Percentiles rank a stretch among this genome's conserved stretches.
phyloP scores from a whole-genome alignment of 2,888 invertebrate genomes.

The Lepidochrysops patricia region DNA sequence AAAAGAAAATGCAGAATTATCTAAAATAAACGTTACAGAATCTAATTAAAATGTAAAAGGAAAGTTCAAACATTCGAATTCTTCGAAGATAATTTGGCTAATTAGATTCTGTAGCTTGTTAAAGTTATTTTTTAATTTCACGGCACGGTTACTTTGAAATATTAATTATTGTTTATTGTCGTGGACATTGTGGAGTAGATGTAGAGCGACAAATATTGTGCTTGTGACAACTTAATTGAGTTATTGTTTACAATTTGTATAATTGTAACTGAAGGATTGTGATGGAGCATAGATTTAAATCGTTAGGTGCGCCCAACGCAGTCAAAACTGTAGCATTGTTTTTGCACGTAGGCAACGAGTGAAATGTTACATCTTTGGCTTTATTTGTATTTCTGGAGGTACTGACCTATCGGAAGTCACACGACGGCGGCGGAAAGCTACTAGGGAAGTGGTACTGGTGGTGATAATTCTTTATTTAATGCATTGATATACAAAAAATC shows the following conservation, averaged over 20 bases:
- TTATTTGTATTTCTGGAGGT: too few species aligned
- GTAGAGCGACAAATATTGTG: background rate
- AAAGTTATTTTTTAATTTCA: background rate
- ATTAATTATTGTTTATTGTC: conserved; percentile 4
- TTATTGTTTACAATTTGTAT: background rate
- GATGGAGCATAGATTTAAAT: too few species aligned
- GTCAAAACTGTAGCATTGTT: too few species aligned
- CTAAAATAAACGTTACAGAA: background rate
- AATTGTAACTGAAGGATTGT: background rate
- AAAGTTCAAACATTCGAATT: background rate
- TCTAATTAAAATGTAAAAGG: background rate
- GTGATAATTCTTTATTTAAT: too few species aligned
- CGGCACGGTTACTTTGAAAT: background rate
- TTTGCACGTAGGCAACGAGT: too few species aligned
- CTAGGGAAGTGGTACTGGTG: too few species aligned
- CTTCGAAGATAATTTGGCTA: background rate
- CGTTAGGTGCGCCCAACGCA: too few species aligned
- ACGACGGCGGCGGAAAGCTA: too few species aligned
- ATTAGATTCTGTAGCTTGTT: background rate
- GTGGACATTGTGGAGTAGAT: background rate
- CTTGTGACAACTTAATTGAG: background rate
- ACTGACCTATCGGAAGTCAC: too few species aligned
- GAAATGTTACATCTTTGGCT: too few species aligned
- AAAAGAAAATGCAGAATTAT: too few species aligned
- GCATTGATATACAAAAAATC: too few species aligned